Base-by-base conservation (phyloP, 2,113 vertebrate species). In the Loxodonta africana region DNA sequence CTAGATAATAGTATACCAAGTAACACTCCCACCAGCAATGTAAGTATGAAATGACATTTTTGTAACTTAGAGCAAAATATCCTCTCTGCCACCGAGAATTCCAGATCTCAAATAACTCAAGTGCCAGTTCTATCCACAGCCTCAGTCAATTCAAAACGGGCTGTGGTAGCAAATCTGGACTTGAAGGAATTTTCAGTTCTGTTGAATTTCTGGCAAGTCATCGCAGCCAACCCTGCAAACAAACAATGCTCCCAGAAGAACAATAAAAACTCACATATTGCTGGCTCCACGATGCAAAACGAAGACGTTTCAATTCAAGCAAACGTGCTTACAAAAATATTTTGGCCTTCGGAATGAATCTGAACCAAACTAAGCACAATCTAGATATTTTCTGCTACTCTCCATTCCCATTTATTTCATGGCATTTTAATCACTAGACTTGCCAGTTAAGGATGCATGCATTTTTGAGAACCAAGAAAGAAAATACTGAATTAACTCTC, bases 61-160 rank as follows among this genome's bases (percentile, higher is more conserved):
- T 93, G 83, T 92, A 94, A 93, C 69, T 88, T 76, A 81, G 60
- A 94, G n/a, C 74, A 89, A 88, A 96, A 80, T 95, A 91, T 48
- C 73, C 30, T 83, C 73, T 92, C 94, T 94, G 83, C 9, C 78
- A 71, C 83, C 62, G 20, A 77, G 41, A 92, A 97, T 90, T 80
- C 83, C 46, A 95, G 48, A 82, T 88, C 76, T 94, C 69, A 84
- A 96, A 81, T 96, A 88, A 93, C 37, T 93, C 86, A 76, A 93
- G 41, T 48, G 83, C 33, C 57, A 81, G 26, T 71, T 92, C 48
- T 76, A 60, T n/a, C 37, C 51, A 76, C 67, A 80, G 15, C 63
- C 76, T 93, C 37, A 30, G 37, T 60, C 57, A 53, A 67, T 77
- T 97, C 80, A 93, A 93, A 94, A 91, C 23, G 73, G 33, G 62